Conservation (phyloP, 2,797 vertebrate species). For the Carcharodon carcharias region DNA sequence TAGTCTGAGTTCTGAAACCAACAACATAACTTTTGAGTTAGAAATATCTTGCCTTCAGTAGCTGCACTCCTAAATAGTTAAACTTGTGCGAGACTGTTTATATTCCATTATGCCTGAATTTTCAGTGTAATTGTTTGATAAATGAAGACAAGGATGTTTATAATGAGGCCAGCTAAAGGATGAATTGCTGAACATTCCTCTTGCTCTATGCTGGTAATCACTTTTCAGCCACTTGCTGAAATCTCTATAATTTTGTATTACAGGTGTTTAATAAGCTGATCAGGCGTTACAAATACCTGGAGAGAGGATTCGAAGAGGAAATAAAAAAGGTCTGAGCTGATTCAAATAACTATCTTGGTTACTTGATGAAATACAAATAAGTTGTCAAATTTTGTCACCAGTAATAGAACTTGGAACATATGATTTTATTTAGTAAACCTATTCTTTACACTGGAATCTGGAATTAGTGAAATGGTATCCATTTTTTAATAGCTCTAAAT, state of each 20-base stretch:
- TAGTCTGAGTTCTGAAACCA: not conserved
- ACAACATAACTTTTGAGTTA: not conserved
- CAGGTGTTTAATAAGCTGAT: conserved; percentile 98
- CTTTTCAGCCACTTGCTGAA: not conserved
- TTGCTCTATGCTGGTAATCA: not conserved
- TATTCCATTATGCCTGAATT: not conserved
- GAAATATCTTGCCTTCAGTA: not conserved
- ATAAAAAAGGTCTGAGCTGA: conserved; percentile 79
- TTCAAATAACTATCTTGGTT: not conserved
- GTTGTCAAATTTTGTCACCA: not conserved
- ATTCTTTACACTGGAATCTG: not conserved
- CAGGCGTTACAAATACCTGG: conserved; percentile 96
- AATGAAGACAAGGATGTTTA: not conserved
- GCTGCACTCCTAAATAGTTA: not conserved
- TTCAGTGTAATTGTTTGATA: not conserved
- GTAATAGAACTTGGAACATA: not conserved
- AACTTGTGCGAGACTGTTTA: not conserved
- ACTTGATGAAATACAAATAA: not conserved
- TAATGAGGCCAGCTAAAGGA: not conserved
- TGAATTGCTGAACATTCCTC: not conserved
- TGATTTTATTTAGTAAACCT: not conserved
- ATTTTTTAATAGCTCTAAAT: not conserved
- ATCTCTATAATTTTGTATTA: conserved; percentile 7
- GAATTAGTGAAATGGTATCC: not conserved
- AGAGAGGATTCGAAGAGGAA: conserved; percentile 97